phyloP scores from a whole-genome alignment of 1,140 invertebrate species.

The Danaus plexippus region DNA sequence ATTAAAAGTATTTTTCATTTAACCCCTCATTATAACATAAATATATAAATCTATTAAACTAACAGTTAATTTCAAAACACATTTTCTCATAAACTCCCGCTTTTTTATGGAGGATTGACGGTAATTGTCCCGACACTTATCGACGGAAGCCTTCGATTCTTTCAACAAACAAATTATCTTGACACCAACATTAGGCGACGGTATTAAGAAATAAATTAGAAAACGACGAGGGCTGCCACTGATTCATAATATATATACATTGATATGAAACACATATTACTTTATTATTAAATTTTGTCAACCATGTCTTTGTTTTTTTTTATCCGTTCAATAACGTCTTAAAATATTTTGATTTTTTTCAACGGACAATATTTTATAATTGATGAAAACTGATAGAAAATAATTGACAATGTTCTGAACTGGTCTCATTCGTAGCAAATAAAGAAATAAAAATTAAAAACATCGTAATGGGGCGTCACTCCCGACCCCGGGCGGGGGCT shows the following conservation, averaged over 20 bases:
- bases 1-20: background rate
- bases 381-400: no score
- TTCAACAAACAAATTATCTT: conserved; percentile 60
- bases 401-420: no score
- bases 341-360: no score
- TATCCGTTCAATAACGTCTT: no score
- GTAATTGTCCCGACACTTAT: conserved; percentile 22
- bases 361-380: no score
- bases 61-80: background rate
- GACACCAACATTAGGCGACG: conserved; percentile 28
- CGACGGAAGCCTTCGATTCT: conserved; percentile 39
- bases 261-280: background rate
- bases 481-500: conserved; percentile 33
- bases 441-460: no score
- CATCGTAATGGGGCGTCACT: conserved; percentile 16
- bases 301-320: no score
- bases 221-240: conserved; percentile 36
- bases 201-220: conserved; percentile 68
- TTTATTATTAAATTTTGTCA: no score
- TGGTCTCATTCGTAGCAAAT: no score
- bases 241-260: conserved; percentile 7
- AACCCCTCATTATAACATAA: background rate
- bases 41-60: background rate
- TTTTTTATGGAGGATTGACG: background rate
- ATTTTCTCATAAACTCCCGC: background rate